Base-by-base conservation (phyloP, 1,140 invertebrate genomes). In the Apolygus lucorum region DNA sequence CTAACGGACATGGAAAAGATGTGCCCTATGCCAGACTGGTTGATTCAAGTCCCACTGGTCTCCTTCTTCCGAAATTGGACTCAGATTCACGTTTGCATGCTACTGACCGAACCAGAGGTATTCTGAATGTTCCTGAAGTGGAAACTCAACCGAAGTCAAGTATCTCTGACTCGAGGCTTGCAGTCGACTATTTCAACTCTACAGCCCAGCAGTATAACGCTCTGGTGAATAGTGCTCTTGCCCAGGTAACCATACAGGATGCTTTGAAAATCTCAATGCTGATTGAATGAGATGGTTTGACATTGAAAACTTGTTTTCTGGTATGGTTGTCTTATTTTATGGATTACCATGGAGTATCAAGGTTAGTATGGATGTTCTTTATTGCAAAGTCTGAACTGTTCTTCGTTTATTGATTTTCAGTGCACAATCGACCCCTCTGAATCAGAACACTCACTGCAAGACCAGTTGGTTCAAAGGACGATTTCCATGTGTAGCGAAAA, bases 401-500 rank as follows among this genome's bases (percentile, higher is more conserved):
- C 17, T 49, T 17, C 34, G 17, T 66, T 66, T 24, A 14, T 59
- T 54, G 13, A 28, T 70, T 72, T 72, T 14, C 54, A 71, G 72
- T 68, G 65, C 62, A 66, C 52, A 42, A 64, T 71, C 28, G 72
- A 71, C 13, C 68, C 71, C 17, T 74, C 74, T 17, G 74, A 74
- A 24, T 74, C 74, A 11, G 71, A 74, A n/a, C 74, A 74, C 63
- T 73, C 72, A n/a, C 59, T 74, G 24, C 70, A 69, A 28, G 66
- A 69, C 2, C 62, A 68, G 54, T 2, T 72, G 17, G 88, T 90
- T 1, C 89, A 91, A 79, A 81, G 92, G 72, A 92, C 92, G 0
- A 86, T 91, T 72, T 93, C 91, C 0, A 87, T 93, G 76, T 91
- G 89, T 1, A 92, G 90, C 70, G 91, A 93, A 78, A 92, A 93